Evolutionary conservation across 2,888 invertebrate species (phyloP).

Genomic region (Macrosiphum euphorbiae): DNA sequence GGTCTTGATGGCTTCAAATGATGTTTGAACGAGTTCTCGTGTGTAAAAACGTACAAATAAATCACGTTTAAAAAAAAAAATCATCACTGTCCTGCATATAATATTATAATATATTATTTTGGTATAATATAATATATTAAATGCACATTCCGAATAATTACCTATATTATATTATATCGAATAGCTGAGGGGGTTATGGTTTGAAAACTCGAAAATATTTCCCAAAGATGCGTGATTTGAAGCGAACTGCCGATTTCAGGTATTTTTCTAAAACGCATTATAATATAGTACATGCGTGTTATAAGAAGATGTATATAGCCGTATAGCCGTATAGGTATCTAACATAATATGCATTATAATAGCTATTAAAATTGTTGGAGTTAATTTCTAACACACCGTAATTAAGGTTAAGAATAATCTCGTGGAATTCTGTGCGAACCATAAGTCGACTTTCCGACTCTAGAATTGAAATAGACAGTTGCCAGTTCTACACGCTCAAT

Average conservation of each 20-base stretch:
- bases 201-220: not conserved
- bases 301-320: not conserved
- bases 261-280: not conserved
- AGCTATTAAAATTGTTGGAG: not conserved
- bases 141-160: not conserved
- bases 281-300: not conserved
- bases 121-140: not conserved
- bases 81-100: not conserved
- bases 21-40: not conserved
- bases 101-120: too few species aligned
- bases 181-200: not conserved
- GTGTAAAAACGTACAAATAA: not conserved
- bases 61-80: not conserved
- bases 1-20: not conserved
- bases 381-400: not conserved
- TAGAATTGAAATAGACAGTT: not conserved
- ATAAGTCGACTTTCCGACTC: not conserved
- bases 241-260: not conserved
- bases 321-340: not conserved
- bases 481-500: not conserved
- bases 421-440: not conserved
- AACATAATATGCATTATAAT: not conserved
- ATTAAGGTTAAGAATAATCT: constrained; percentile 34
- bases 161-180: not conserved
- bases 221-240: not conserved